Percentiles rank a stretch among this genome's conserved stretches.
phyloP scores from a whole-genome alignment of 2,797 vertebrate genomes.

The Sandelia bainsii region DNA sequence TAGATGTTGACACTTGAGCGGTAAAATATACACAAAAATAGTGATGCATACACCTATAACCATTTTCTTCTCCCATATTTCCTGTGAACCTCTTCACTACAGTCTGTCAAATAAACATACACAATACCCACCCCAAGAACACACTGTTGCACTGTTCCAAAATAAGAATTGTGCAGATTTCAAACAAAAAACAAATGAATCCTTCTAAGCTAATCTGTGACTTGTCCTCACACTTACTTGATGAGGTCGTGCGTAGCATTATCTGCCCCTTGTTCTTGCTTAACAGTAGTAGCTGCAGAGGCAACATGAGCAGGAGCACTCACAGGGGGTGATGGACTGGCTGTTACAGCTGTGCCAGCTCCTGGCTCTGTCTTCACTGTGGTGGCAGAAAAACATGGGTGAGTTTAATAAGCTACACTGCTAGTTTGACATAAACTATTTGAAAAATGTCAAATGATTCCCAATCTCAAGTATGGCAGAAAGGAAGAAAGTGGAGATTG shows the following conservation, averaged over 20 bases:
- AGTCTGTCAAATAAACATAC: no score
- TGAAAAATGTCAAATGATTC: not conserved
- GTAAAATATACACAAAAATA: no score
- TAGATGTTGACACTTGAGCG: no score
- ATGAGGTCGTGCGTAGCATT: constrained; percentile 86
- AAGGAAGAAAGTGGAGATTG: constrained; percentile 1
- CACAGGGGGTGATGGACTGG: constrained; percentile 74
- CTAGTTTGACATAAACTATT: not conserved
- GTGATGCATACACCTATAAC: no score
- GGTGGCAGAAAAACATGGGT: constrained; percentile 25
- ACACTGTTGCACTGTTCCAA: no score
- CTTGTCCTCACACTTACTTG: constrained; percentile 84
- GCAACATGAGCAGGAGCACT: constrained; percentile 72
- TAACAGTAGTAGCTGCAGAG: constrained; percentile 84
- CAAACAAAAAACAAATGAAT: no score
- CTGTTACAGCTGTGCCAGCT: constrained; percentile 74
- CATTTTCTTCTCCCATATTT: no score
- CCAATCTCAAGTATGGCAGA: not conserved
- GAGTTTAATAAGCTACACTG: not conserved
- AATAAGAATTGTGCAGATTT: no score
- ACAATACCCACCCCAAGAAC: no score
- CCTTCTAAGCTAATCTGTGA: not conserved
- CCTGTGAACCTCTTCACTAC: no score
- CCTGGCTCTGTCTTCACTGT: constrained; percentile 97
- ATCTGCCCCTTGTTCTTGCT: constrained; percentile 92